Evolutionary conservation across 2,797 vertebrate species (phyloP).

Genomic region (Poliocrania exsul): DNA sequence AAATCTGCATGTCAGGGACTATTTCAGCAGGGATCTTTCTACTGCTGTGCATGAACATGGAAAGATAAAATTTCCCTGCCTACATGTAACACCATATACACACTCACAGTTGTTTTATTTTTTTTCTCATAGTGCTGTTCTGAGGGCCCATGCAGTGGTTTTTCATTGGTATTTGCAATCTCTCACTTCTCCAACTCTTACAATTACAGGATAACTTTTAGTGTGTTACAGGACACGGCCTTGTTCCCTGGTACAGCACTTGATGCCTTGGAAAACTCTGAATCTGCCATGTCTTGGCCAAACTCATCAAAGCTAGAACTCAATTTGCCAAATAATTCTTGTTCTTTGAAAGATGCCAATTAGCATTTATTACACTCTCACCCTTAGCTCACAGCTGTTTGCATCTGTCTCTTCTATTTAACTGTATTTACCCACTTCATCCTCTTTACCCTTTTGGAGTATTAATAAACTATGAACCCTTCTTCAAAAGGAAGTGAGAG

Average conservation of each 20-base stretch:
- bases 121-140: background rate
- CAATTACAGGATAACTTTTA: background rate
- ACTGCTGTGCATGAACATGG: accelerated
- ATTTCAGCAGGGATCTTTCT: background rate
- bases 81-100: background rate
- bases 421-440: background rate
- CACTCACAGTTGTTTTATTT: background rate
- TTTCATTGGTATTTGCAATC: background rate
- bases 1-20: accelerated
- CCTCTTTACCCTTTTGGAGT: background rate
- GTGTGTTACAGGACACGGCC: background rate
- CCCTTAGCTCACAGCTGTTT: background rate
- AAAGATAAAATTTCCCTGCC: background rate
- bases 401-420: background rate
- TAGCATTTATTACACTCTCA: background rate
- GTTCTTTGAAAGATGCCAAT: background rate
- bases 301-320: background rate
- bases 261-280: background rate
- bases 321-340: background rate
- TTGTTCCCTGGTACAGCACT: background rate
- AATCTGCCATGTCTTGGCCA: background rate
- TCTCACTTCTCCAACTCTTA: background rate
- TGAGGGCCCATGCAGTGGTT: background rate
- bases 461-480: background rate
- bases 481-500: background rate